Evolutionary conservation across 2,797 vertebrate species (phyloP).

Genomic region (Xerus rutilus): DNA sequence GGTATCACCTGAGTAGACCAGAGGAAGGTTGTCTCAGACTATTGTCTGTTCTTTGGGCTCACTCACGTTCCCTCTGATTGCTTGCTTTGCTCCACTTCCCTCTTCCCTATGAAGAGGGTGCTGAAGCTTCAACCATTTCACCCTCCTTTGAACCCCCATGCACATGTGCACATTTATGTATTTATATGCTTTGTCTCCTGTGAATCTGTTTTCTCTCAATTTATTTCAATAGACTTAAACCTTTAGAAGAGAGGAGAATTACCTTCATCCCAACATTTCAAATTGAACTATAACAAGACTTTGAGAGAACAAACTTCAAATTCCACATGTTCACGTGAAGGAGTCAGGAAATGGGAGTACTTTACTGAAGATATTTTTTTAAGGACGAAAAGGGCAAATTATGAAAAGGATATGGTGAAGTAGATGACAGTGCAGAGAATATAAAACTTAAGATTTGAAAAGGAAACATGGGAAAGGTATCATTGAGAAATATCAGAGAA

Average conservation of each 20-base stretch:
- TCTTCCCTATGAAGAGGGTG: background rate
- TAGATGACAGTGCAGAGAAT: background rate
- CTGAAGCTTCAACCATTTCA: background rate
- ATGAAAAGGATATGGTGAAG: conserved; percentile 27
- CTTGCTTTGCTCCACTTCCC: too few relatives aligned
- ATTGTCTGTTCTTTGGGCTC: too few relatives aligned
- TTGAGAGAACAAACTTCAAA: conserved; percentile 22
- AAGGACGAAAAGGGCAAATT: conserved; percentile 36
- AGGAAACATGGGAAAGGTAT: conserved; percentile 6
- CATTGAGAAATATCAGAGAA: conserved; percentile 43
- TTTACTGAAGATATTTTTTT: conserved; percentile 31
- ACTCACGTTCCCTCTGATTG: background rate
- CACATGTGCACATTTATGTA: background rate
- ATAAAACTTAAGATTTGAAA: conserved; percentile 47
- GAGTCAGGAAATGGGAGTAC: background rate
- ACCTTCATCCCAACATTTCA: background rate
- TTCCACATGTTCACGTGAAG: background rate
- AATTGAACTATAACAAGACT: background rate
- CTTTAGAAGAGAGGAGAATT: background rate
- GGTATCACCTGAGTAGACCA: background rate
- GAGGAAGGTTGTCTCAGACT: background rate
- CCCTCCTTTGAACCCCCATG: background rate
- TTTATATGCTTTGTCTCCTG: background rate
- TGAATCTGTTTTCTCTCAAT: background rate
- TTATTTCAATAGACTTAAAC: background rate